phyloP scores from a whole-genome alignment of 2,888 invertebrate species.

The Cephonodes hylas region DNA sequence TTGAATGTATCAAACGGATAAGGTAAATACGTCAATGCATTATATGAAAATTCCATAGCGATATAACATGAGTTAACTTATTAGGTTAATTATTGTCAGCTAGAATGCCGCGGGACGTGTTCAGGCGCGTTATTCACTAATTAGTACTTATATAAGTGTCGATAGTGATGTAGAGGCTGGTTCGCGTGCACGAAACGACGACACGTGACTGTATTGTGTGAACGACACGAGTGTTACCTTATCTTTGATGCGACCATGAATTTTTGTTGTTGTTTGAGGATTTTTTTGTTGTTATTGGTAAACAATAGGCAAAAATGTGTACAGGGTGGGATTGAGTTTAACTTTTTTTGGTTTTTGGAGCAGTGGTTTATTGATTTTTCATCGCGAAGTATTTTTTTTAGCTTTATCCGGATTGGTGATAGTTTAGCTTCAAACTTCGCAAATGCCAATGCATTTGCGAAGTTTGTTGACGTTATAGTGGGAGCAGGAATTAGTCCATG shows the following conservation, averaged over 20 bases:
- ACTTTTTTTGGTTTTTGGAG: too few species aligned
- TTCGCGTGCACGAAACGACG: not conserved
- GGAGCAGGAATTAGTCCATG: too few species aligned
- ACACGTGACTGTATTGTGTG: not conserved
- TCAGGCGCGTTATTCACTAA: not conserved
- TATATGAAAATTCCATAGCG: not conserved
- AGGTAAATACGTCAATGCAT: not conserved
- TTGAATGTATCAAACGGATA: too few species aligned
- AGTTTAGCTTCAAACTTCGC: too few species aligned
- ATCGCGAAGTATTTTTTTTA: too few species aligned
- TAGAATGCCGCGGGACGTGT: not conserved
- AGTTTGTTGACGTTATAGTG: too few species aligned
- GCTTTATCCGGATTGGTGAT: too few species aligned
- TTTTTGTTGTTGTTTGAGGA: not conserved
- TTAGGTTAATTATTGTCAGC: not conserved
- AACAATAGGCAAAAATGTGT: too few species aligned
- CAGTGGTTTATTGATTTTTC: too few species aligned
- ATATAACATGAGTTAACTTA: not conserved
- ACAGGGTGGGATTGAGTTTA: too few species aligned
- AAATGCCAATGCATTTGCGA: too few species aligned
- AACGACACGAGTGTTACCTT: not conserved
- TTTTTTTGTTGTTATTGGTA: too few species aligned
- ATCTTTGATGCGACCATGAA: not conserved
- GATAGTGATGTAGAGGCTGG: not conserved
- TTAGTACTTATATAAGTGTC: not conserved